Evolutionary conservation across 92 coral and sea anemone genomes (phyloP).

Genomic region (Micromussa lordhowensis): DNA sequence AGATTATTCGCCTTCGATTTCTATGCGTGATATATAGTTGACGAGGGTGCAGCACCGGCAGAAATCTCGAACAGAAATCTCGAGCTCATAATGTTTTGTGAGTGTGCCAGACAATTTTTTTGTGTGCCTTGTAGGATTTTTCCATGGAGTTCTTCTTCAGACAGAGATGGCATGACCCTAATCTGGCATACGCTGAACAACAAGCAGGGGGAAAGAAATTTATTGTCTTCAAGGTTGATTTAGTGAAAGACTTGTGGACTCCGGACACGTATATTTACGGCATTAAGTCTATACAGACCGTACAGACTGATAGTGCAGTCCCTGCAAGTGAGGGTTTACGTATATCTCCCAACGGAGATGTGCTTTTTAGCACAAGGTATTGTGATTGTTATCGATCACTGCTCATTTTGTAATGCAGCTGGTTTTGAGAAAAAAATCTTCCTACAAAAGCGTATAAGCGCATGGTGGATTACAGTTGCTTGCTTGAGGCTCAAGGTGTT

Average conservation of each 20-base stretch:
- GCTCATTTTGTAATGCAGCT: not conserved
- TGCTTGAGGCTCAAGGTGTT: too few relatives aligned
- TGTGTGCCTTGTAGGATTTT: conserved; percentile 51
- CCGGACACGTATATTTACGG: conserved; percentile 85
- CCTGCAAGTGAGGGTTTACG: conserved; percentile 82
- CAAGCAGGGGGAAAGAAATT: conserved; percentile 52
- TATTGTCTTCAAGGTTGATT: conserved; percentile 65
- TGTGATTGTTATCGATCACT: too few relatives aligned
- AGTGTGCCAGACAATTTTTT: too few relatives aligned
- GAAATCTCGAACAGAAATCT: too few relatives aligned
- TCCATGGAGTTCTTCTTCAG: conserved; percentile 82
- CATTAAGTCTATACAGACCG: conserved; percentile 63
- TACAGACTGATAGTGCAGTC: conserved; percentile 62
- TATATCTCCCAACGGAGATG: conserved; percentile 77
- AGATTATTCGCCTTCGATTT: too few relatives aligned
- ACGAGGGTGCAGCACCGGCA: too few relatives aligned
- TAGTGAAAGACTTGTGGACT: conserved; percentile 69
- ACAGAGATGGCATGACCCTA: conserved; percentile 81
- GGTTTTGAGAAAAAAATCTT: too few relatives aligned
- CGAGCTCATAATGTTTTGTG: too few relatives aligned
- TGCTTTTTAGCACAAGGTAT: conserved; percentile 76
- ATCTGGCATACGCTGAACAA: conserved; percentile 44
- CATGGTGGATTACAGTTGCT: too few relatives aligned
- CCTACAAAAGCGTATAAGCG: too few relatives aligned
- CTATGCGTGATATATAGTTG: too few relatives aligned